These are phyloP conservation scores for Machimus rusticus DNA, from an alignment of 2,888 invertebrate species.

Conservation along the genomic window DNA sequence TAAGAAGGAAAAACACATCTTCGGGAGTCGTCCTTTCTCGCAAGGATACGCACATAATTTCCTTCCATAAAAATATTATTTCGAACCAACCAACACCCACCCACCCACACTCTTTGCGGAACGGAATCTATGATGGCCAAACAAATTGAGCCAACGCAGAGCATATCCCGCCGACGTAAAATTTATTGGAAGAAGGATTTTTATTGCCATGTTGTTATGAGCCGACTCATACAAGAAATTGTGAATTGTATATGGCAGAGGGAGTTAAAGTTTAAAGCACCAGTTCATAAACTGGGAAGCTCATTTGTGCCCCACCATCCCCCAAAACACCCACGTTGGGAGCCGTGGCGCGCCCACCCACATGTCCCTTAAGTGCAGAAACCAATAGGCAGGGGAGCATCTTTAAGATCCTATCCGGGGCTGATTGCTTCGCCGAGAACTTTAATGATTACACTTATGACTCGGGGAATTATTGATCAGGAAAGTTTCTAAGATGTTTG, in stretches of 20 bases:
- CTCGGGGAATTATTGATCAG: constrained; percentile 15
- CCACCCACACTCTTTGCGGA: neutral
- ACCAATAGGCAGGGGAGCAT: neutral
- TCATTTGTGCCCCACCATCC: neutral
- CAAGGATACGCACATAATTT: neutral
- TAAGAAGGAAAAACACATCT: neutral
- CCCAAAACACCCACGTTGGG: neutral
- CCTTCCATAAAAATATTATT: constrained; percentile 5
- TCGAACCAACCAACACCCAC: neutral
- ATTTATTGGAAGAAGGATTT: constrained; percentile 1
- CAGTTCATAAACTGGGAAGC: neutral
- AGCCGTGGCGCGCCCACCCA: neutral
- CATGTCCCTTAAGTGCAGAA: neutral
- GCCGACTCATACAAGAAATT: neutral
- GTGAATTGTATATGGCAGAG: neutral
- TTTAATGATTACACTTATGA: constrained; percentile 22
- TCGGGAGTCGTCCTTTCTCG: neutral
- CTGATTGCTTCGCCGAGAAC: neutral
- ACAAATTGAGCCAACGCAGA: neutral
- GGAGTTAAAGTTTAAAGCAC: neutral
- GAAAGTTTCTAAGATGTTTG: neutral
- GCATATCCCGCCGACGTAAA: neutral
- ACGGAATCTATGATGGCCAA: neutral
- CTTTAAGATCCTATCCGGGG: neutral
- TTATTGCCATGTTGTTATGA: neutral